These are phyloP conservation scores for Diogma glabrata DNA, from an alignment of 2,888 invertebrate species.

Conservation along the genomic window DNA sequence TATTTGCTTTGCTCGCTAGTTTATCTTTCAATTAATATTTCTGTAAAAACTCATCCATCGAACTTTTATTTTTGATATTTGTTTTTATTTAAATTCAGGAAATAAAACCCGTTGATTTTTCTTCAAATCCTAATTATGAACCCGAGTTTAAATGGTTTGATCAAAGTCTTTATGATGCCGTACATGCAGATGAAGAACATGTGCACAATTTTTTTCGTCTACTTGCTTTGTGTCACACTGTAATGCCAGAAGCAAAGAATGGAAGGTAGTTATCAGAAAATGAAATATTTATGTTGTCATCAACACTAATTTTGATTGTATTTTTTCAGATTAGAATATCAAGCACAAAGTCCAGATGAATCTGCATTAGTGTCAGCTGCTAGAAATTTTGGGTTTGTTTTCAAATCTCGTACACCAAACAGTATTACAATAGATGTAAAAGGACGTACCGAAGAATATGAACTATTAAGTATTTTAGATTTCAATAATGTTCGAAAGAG, in stretches of 20 bases:
- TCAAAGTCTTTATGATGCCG: slow-evolving; percentile 68
- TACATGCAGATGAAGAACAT: slow-evolving; percentile 58
- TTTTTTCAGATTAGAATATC: slow-evolving; percentile 33
- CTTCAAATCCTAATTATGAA: slow-evolving; percentile 88
- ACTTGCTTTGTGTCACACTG: slow-evolving; percentile 94
- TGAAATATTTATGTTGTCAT: not conserved
- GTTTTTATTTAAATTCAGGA: slow-evolving; percentile 41
- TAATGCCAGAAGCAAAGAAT: slow-evolving; percentile 90
- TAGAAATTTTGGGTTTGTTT: slow-evolving; percentile 97
- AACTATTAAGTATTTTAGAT: slow-evolving; percentile 93
- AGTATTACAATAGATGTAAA: slow-evolving; percentile 86
- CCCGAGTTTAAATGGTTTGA: slow-evolving; percentile 92
- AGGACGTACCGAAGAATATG: slow-evolving; percentile 77
- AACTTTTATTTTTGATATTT: slow-evolving; percentile 6
- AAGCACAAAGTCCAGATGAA: slow-evolving; percentile 97
- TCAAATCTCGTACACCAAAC: slow-evolving; percentile 83
- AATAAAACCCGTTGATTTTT: slow-evolving; percentile 77
- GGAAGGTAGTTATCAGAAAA: slow-evolving; percentile 43
- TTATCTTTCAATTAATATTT: too few species aligned
- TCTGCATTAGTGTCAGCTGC: slow-evolving; percentile 95
- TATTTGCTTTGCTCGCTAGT: too few species aligned
- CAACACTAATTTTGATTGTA: not conserved
- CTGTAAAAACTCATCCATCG: too few species aligned
- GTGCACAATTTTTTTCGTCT: slow-evolving; percentile 83
- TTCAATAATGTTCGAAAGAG: slow-evolving; percentile 98